Evolutionary conservation across 2,113 vertebrate species (phyloP), one percentile per base, ranked within the genome.

Genomic region (Dicerorhinus sumatrensis): DNA sequence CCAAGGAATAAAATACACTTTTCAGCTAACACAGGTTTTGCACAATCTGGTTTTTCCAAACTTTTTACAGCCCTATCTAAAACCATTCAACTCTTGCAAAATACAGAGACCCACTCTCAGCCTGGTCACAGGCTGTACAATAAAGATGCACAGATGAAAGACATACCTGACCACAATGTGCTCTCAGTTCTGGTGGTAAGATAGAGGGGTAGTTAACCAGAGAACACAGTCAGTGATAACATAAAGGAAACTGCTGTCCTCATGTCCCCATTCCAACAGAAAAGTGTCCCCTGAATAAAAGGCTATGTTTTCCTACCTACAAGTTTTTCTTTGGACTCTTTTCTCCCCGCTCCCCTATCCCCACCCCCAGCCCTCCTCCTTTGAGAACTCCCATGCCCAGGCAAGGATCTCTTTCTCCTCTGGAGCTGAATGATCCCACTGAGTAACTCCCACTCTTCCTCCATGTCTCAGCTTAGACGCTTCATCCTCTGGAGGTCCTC

Each of bases 1-100:
- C 86, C 42, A 90, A 96, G n/a, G 36, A 92, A 92, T 48, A 85
- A 95, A 39, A 82, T 20, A 72, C 21, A 65, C 36, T 65, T 81
- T 63, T 65, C 46, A 72, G 17, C 13, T 65, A 76, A 79, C 21
- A 36, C 4, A 48, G 67, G 33, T 46, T 67, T 14, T 62, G 46
- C 6, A 77, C 42, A 54, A 91, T 17, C 48, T 69, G 81, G 42
- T 36, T 91, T 83, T 86, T 75, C 75, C 46, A 83, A 56, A 16
- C 85, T 92, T 72, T 27, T 69, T 29, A 72, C 48, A 63, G 51
- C 46, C 25, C 81, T 51, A 65, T 58, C 69, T 92, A 94, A 86
- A 87, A 46, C n/a, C 16, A 92, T 16, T 36, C 23, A 56, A 62
- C 23, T 65, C 46, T 69, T 54, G 54, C 54, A 31, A 87, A 90